These are phyloP conservation scores for Styela clava DNA, from an alignment of 23 tunicate genomes.

Conservation along the genomic window DNA sequence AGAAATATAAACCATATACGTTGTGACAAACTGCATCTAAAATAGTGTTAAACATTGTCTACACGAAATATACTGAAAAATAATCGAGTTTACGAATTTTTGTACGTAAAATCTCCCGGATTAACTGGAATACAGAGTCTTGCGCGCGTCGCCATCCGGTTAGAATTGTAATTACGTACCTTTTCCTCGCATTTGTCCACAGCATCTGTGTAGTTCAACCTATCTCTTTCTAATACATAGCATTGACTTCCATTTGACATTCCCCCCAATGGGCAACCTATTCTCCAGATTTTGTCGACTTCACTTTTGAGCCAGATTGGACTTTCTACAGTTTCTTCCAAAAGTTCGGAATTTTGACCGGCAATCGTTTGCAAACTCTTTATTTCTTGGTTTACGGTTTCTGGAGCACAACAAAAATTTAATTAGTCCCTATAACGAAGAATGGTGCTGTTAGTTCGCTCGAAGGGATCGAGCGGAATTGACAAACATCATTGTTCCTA, in stretches of 20 bases:
- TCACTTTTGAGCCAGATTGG: background rate
- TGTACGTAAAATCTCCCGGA: no score
- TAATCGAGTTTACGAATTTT: no score
- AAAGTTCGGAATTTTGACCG: background rate
- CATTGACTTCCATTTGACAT: conserved; percentile 63
- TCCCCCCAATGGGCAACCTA: conserved; percentile 71
- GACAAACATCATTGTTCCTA: no score
- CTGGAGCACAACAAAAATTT: background rate
- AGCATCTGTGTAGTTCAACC: conserved; percentile 45
- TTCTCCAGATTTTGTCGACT: conserved; percentile 41
- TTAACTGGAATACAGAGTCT: no score
- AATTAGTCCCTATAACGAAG: no score
- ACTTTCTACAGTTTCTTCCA: background rate
- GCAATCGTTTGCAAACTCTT: background rate
- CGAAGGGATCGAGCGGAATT: no score
- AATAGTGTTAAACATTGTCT: no score
- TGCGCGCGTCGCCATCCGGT: no score
- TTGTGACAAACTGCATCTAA: no score
- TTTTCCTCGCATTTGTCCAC: conserved; percentile 26
- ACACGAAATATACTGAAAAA: no score
- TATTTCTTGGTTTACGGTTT: background rate
- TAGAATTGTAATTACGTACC: conserved; percentile 17
- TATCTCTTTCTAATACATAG: conserved; percentile 38
- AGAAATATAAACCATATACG: no score
- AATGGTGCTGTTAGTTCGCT: no score